Evolutionary conservation across 1,140 invertebrate species (phyloP), one percentile per base, ranked within the genome.

Genomic region (Caenorhabditis inopinata): DNA sequence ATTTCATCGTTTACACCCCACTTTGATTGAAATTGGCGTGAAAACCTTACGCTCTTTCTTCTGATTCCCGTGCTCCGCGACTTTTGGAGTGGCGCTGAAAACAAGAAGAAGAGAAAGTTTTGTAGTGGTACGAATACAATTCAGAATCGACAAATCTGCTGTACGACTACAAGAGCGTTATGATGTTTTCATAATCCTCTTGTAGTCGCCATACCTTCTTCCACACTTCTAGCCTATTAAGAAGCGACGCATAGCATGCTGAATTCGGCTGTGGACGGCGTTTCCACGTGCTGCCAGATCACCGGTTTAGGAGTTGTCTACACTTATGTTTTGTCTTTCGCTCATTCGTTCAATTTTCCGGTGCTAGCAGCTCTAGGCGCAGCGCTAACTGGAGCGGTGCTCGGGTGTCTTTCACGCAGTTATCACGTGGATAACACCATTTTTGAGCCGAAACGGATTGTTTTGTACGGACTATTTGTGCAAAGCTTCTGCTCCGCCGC

Each of bases 51-150:
- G 29, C 4, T 51, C 58, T n/a, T 68, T 68, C 32, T 68, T 68
- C 58, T 68, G 58, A 68, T 9, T 68, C n/a, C 6, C 9, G 6
- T 68, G 58, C 11, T 68, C 58, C 16, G 58, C 58, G 2, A 68
- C 2, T 68, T 68, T 68, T 38, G 58, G 58, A 38, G 58, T 68
- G n/a, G 58, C 58, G 38, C 58, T 68, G 58, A 68, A 68, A 62
- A 16, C 35, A n/a, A 12, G 18, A 38, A 35, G 23, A 58, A 21
- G 12, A 4, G 6, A 51, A 7, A 5, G 29, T 58, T 29, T 58
- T 23, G 2, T 58, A n/a, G 18, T 21, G 11, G 11, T 45, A 12
- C 47, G 47, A n/a, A 48, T 48, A 48, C 47, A 48, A 48, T 48
- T 48, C 2, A 2, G n/a, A n/a, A n/a, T n/a, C n/a, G n/a, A n/a